Percentiles rank a stretch among this genome's conserved stretches.
Evolutionary conservation across 2,797 vertebrate species (phyloP).

Genomic region (Ptychobarbus kaznakovi): DNA sequence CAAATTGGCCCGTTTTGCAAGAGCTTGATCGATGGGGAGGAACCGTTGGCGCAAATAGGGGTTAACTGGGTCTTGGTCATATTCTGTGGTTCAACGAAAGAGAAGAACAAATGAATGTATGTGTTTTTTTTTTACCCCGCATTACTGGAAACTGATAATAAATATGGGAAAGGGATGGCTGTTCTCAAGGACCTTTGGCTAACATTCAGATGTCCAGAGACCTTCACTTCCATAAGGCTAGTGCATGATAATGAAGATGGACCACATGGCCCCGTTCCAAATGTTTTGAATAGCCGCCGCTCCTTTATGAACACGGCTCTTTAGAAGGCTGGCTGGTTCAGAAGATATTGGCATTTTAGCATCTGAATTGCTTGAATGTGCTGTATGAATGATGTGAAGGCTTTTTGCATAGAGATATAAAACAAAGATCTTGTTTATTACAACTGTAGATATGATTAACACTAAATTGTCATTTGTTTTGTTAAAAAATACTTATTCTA

Average conservation of each 20-base stretch:
- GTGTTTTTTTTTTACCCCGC: constrained; percentile 59
- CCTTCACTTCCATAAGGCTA: constrained; percentile 35
- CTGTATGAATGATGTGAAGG: background rate
- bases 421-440: background rate
- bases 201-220: constrained; percentile 54
- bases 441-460: background rate
- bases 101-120: constrained; percentile 67
- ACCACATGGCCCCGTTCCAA: constrained; percentile 51
- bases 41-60: constrained; percentile 73
- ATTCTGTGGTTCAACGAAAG: constrained; percentile 66
- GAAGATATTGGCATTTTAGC: constrained; percentile 14
- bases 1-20: constrained; percentile 57
- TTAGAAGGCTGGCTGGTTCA: constrained; percentile 30
- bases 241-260: constrained; percentile 57
- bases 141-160: constrained; percentile 67
- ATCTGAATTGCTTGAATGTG: constrained; percentile 17
- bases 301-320: constrained; percentile 46
- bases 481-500: background rate
- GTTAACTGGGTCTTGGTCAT: constrained; percentile 69
- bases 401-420: background rate
- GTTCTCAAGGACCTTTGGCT: constrained; percentile 54
- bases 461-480: background rate
- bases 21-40: constrained; percentile 74
- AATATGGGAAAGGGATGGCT: constrained; percentile 54
- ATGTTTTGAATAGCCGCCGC: constrained; percentile 43